Percentiles rank a stretch among this genome's conserved stretches.
Conservation (phyloP, 2,113 vertebrate genomes). For the Tychaedon coryphoeus region DNA sequence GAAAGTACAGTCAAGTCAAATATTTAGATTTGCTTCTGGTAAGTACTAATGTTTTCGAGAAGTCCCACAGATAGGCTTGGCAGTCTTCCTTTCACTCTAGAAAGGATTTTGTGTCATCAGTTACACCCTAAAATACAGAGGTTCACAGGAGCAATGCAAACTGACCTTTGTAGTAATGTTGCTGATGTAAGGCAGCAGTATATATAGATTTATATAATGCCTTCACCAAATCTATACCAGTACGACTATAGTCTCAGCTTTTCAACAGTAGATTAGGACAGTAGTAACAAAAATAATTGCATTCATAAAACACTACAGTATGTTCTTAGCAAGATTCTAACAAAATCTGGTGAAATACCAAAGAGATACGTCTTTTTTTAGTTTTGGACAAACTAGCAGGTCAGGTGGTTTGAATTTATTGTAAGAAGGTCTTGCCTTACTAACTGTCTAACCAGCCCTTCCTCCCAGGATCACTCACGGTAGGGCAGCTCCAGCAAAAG, state of each 20-base stretch:
- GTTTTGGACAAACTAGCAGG: neutral
- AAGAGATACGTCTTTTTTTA: neutral
- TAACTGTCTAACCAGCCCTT: neutral
- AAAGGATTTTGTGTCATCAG: neutral
- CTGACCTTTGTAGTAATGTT: neutral
- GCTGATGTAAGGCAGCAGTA: neutral
- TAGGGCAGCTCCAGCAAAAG: neutral
- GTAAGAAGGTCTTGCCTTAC: neutral
- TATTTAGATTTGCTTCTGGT: constrained; percentile 10
- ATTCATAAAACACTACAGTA: neutral
- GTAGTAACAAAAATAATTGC: neutral
- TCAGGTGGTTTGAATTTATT: neutral
- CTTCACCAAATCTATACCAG: neutral
- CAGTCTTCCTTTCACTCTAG: neutral
- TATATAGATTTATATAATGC: neutral
- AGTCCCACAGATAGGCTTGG: neutral
- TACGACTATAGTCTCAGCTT: neutral
- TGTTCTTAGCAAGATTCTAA: constrained; percentile 4
- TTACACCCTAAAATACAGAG: neutral
- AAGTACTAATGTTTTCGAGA: neutral
- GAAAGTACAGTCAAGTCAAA: constrained; percentile 9
- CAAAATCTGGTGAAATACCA: neutral
- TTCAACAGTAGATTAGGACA: neutral
- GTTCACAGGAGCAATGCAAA: neutral
- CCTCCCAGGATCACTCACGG: neutral